phyloP scores from a whole-genome alignment of 64 coral and sea anemone genomes.

The Porites australiensis region DNA sequence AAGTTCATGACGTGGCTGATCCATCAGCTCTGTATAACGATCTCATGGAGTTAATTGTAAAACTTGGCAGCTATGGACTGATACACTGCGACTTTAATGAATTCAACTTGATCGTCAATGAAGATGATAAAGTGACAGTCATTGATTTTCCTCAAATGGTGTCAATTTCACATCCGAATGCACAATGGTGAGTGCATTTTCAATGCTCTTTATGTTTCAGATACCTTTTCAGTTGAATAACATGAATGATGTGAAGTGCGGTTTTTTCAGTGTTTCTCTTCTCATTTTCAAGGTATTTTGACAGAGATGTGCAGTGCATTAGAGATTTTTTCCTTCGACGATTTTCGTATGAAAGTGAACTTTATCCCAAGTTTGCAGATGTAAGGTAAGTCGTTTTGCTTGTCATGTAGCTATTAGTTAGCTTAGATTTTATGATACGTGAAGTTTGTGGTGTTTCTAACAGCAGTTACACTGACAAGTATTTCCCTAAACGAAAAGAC shows the following conservation, averaged over 20 bases:
- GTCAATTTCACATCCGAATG: slow-evolving; percentile 97
- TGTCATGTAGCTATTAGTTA: too few species aligned
- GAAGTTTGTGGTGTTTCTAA: too few species aligned
- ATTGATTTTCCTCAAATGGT: slow-evolving; percentile 99
- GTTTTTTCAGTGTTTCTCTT: background rate
- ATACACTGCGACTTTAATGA: slow-evolving; percentile 99
- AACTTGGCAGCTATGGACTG: slow-evolving; percentile 85
- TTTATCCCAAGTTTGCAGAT: slow-evolving; percentile 90
- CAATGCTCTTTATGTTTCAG: background rate
- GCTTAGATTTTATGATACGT: too few species aligned
- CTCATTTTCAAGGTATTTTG: slow-evolving; percentile 89
- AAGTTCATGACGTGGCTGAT: slow-evolving; percentile 84
- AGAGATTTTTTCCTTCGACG: slow-evolving; percentile 88
- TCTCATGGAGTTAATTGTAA: slow-evolving; percentile 93
- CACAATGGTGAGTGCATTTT: slow-evolving; percentile 76
- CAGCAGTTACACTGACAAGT: too few species aligned
- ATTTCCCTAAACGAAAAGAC: too few species aligned
- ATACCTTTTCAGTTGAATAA: too few species aligned
- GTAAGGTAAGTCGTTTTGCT: slow-evolving; percentile 71
- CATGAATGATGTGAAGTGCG: background rate
- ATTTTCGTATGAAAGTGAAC: slow-evolving; percentile 93
- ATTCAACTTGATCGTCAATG: slow-evolving; percentile 93
- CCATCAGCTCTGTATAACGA: slow-evolving; percentile 83
- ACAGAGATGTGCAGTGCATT: slow-evolving; percentile 96
- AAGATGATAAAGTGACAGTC: slow-evolving; percentile 89